Conservation (phyloP, 2,888 invertebrate species). For the Allacma fusca region DNA sequence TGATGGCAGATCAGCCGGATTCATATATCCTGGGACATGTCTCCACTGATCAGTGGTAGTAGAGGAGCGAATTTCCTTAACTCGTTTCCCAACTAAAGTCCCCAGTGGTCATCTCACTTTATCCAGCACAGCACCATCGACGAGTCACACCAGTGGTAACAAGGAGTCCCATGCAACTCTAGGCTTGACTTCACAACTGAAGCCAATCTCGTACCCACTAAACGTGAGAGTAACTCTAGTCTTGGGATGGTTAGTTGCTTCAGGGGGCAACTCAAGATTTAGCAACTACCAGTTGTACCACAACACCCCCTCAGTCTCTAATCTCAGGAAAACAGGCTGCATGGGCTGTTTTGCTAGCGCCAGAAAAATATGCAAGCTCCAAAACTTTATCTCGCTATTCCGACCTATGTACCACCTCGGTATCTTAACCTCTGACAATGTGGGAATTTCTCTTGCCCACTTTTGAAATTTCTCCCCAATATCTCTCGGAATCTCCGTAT, state of each 20-base stretch:
- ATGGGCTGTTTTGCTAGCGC: slow-evolving; percentile 61
- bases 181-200: slow-evolving; percentile 23
- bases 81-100: slow-evolving; percentile 54
- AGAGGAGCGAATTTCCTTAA: slow-evolving; percentile 44
- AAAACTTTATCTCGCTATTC: neutral
- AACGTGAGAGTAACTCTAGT: slow-evolving; percentile 51
- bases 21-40: slow-evolving; percentile 54
- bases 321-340: slow-evolving; percentile 59
- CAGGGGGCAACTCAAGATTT: slow-evolving; percentile 61
- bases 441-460: neutral
- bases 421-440: slow-evolving; percentile 29
- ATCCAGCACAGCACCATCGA: slow-evolving; percentile 55
- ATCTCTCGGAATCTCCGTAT: slow-evolving; percentile 36
- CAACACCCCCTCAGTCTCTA: slow-evolving; percentile 46
- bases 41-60: slow-evolving; percentile 42
- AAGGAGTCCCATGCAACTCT: slow-evolving; percentile 7
- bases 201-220: slow-evolving; percentile 48
- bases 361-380: slow-evolving; percentile 61
- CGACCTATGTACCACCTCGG: neutral
- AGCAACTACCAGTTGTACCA: slow-evolving; percentile 60
- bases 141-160: slow-evolving; percentile 51
- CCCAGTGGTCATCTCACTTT: slow-evolving; percentile 51
- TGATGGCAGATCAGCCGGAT: slow-evolving; percentile 59
- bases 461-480: slow-evolving; percentile 8
- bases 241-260: slow-evolving; percentile 53